phyloP scores from a whole-genome alignment of 2,888 invertebrate species.

The Axea sp. region DNA sequence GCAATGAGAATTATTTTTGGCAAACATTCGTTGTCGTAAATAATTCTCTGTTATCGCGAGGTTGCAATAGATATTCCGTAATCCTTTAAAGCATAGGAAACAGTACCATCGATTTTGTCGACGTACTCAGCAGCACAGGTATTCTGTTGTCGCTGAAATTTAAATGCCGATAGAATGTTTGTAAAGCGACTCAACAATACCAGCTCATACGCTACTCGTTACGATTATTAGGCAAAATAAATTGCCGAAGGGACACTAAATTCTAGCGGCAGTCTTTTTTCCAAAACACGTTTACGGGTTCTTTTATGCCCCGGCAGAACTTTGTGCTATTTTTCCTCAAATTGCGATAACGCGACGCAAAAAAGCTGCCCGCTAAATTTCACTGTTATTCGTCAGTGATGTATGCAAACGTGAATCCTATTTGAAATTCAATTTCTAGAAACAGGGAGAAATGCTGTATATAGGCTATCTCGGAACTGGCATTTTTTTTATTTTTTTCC shows the following conservation, averaged over 20 bases:
- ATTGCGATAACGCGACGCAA: constrained; percentile 14
- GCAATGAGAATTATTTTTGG: constrained; percentile 19
- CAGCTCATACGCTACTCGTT: constrained; percentile 12
- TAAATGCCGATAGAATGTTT: constrained; percentile 39
- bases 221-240: constrained; percentile 23
- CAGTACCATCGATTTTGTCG: constrained; percentile 37
- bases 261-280: constrained; percentile 3
- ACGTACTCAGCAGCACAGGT: constrained; percentile 32
- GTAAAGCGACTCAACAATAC: constrained; percentile 5
- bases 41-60: constrained; percentile 51
- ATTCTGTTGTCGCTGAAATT: constrained; percentile 33
- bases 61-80: constrained; percentile 44
- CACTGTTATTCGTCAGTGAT: constrained; percentile 5
- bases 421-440: constrained; percentile 41
- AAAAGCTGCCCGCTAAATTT: constrained; percentile 9
- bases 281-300: constrained; percentile 1
- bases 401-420: constrained; percentile 31
- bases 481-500: too few species aligned
- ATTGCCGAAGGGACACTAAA: constrained; percentile 14
- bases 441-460: constrained; percentile 9
- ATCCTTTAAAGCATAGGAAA: constrained; percentile 33
- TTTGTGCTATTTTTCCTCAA: constrained; percentile 15
- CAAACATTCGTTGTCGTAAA: constrained; percentile 37
- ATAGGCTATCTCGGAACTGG: constrained; percentile 3
- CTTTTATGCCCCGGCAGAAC: constrained; percentile 4